Percentiles rank a stretch among this genome's conserved stretches.
Evolutionary conservation across 2,113 vertebrate genomes (phyloP).

Genomic region (Toxotes jaculatrix): DNA sequence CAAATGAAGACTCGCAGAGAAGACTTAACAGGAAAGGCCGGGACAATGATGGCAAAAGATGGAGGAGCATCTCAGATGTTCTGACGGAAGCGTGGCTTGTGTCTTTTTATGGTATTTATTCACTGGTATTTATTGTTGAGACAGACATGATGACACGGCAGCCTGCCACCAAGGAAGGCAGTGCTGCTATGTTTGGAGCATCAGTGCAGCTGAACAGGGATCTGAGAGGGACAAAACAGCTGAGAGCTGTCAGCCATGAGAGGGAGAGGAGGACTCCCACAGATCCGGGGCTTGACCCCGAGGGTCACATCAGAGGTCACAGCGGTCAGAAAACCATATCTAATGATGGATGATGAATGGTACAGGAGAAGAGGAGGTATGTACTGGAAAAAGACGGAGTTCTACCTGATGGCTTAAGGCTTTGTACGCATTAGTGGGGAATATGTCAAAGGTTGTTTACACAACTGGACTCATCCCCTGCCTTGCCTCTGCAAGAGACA

Average conservation of each 20-base stretch:
- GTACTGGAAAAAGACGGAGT: slow-evolving; percentile 32
- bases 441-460: slow-evolving; percentile 66
- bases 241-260: slow-evolving; percentile 51
- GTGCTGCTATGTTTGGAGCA: slow-evolving; percentile 57
- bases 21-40: slow-evolving; percentile 36
- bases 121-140: slow-evolving; percentile 77
- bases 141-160: slow-evolving; percentile 55
- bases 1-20: slow-evolving; percentile 39
- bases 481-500: slow-evolving; percentile 46
- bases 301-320: slow-evolving; percentile 34
- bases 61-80: slow-evolving; percentile 48
- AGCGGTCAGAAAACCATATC: slow-evolving; percentile 39
- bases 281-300: slow-evolving; percentile 37
- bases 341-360: slow-evolving; percentile 49
- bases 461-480: slow-evolving; percentile 68
- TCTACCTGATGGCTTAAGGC: slow-evolving; percentile 36
- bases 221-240: slow-evolving; percentile 60
- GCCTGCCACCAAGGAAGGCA: slow-evolving; percentile 39
- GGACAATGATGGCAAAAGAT: slow-evolving; percentile 1
- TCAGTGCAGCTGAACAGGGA: neutral
- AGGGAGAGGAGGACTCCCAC: slow-evolving; percentile 13
- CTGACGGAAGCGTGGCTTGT: slow-evolving; percentile 25
- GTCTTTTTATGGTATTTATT: slow-evolving; percentile 79
- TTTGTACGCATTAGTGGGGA: slow-evolving; percentile 33
- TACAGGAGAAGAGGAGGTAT: slow-evolving; percentile 29